A percentile compares a stretch with the other conserved stretches of the same genome.
Evolutionary conservation across 2,888 invertebrate species (phyloP).

Genomic region (Epiblema foenella): DNA sequence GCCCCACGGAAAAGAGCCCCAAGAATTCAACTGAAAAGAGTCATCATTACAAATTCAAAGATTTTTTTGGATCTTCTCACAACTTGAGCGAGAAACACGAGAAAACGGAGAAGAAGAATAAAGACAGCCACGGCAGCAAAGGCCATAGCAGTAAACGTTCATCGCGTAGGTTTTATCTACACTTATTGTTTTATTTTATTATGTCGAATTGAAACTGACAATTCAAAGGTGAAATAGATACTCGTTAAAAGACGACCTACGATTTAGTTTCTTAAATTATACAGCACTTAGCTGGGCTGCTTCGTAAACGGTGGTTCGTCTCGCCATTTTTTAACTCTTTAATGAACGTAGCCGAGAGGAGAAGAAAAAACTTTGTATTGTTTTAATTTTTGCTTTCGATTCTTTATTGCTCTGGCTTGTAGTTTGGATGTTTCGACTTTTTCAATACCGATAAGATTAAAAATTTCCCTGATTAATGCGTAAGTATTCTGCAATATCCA

Average conservation of each 20-base stretch:
- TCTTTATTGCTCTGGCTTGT: too few species aligned
- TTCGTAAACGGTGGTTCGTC: background rate
- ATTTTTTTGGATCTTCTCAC: conserved; percentile 44
- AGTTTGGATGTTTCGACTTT: too few species aligned
- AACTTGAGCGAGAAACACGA: conserved; percentile 37
- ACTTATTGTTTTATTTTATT: background rate
- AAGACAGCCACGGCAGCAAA: conserved; percentile 27
- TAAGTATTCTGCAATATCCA: background rate
- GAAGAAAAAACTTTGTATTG: background rate
- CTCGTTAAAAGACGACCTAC: background rate
- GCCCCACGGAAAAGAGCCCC: conserved; percentile 8
- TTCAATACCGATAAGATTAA: too few species aligned
- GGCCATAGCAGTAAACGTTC: conserved; percentile 25
- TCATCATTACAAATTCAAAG: conserved; percentile 58
- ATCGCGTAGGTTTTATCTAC: conserved; percentile 29
- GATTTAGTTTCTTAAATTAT: background rate
- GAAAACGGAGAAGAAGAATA: conserved; percentile 30
- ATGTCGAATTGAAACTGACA: background rate
- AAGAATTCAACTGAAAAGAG: conserved; percentile 53
- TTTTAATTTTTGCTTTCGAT: background rate
- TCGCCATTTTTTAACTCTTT: background rate
- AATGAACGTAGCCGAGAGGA: background rate
- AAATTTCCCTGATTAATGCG: too few species aligned
- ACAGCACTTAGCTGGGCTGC: background rate
- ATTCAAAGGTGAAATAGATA: background rate